Conservation (phyloP, 92 coral and sea anemone genomes). For the Bergia sp. region DNA sequence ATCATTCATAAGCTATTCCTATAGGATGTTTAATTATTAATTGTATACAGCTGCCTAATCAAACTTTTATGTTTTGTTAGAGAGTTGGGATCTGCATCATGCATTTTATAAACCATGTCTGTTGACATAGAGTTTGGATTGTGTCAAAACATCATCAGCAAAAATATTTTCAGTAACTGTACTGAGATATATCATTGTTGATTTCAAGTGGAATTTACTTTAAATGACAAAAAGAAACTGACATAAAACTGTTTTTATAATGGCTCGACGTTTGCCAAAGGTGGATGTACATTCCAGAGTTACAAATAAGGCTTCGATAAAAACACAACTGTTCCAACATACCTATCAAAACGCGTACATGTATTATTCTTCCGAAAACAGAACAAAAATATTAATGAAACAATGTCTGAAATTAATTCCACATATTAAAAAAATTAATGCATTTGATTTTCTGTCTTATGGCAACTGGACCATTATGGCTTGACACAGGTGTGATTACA, state of each 20-base stretch:
- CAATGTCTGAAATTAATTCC: neutral
- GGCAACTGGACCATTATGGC: neutral
- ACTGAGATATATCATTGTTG: too few species aligned
- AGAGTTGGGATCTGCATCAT: neutral
- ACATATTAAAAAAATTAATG: too few species aligned
- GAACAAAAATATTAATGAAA: too few species aligned
- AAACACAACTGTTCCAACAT: too few species aligned
- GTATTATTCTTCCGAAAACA: too few species aligned
- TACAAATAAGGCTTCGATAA: too few species aligned
- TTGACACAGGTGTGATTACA: neutral
- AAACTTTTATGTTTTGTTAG: neutral
- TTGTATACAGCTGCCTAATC: neutral
- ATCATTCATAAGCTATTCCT: too few species aligned
- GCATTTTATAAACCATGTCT: neutral
- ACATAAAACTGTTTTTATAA: too few species aligned
- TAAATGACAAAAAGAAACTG: neutral
- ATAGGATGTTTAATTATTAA: too few species aligned
- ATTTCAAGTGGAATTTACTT: neutral
- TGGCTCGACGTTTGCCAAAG: neutral
- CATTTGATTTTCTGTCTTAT: neutral
- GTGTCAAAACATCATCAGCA: neutral
- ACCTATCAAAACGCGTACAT: too few species aligned
- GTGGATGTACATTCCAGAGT: neutral
- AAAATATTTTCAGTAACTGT: neutral
- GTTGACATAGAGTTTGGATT: neutral